Evolutionary conservation across 2,113 vertebrate genomes (phyloP).

Genomic region (Cyprinodon variegatus): DNA sequence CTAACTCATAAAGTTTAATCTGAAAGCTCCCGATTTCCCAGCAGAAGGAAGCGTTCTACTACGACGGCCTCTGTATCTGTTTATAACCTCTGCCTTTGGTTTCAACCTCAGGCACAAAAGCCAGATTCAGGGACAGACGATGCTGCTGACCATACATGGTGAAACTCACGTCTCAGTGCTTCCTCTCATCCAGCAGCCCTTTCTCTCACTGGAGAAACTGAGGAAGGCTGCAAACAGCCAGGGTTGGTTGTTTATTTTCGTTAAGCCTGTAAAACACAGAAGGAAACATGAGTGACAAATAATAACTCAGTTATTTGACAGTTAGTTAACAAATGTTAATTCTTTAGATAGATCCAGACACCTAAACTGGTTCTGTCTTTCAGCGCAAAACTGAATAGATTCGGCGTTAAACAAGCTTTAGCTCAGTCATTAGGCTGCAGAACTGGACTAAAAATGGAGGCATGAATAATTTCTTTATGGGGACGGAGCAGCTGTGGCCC

Average conservation of each 20-base stretch:
- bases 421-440: conserved; percentile 1
- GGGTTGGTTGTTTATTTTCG: not conserved
- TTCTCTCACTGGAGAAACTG: not conserved
- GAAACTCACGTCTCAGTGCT: conserved; percentile 33
- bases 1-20: no score
- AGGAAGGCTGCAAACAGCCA: not conserved
- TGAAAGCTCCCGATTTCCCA: not conserved
- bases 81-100: conserved; percentile 13
- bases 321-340: not conserved
- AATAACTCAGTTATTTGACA: not conserved
- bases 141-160: conserved; percentile 58
- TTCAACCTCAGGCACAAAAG: conserved; percentile 20
- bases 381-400: not conserved
- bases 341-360: no score
- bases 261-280: not conserved
- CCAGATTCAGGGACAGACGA: conserved; percentile 24
- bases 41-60: not conserved
- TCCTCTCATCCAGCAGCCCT: conserved; percentile 22
- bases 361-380: no score
- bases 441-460: conserved; percentile 16
- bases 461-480: conserved; percentile 74
- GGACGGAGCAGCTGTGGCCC: conserved; percentile 69
- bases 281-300: not conserved
- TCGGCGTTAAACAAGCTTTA: not conserved
- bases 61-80: not conserved